Base-by-base conservation (phyloP, 2,797 vertebrate genomes). In the Crypturellus tataupa region DNA sequence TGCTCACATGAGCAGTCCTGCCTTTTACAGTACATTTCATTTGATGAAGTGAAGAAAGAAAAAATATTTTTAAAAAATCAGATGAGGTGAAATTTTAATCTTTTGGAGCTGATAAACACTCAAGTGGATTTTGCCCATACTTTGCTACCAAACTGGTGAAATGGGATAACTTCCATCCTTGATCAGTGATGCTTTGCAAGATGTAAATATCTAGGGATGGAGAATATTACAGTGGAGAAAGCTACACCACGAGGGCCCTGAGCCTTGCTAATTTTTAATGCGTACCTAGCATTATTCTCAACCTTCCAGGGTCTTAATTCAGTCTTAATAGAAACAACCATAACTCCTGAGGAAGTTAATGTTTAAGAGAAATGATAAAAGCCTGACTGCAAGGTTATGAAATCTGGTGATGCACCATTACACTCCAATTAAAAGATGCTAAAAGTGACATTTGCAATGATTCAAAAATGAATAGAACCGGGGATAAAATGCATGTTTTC, bases 381-480 rank as follows among this genome's bases (percentile, higher is more conserved):
- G 29, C 46, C 79, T 87, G 44, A 53, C 75, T 88, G 31, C 31
- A 81, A 91, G 68, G 83, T 90, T 94, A 68, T 58, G 58, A 71
- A 89, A 85, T 80, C 53, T 46, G 59, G 47, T 55, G 47, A 87
- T 95, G 86, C 68, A 46, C 37, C 47, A 89, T 95, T 96, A 85
- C 78, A 85, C 40, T 75, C 40, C 71, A 93, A 81, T 95, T 96
- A 93, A 92, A 93, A 93, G 88, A 87, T 85, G 51, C 49, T 70
- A 63, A 72, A 91, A 95, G 29, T 89, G 69, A 78, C 79, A 85
- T 44, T 82, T 90, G 37, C 35, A 72, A 35, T 84, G 2, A 51
- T 69, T 94, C 55, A 39, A 51, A 92, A 93, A 62, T 46, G 2
- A 75, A 85, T 62, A 59, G 51, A 83, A 75, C 85, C 3, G 67